These are phyloP conservation scores for Empidonax alnorum DNA, from an alignment of 2,113 vertebrate genomes.

Conservation along the genomic window DNA sequence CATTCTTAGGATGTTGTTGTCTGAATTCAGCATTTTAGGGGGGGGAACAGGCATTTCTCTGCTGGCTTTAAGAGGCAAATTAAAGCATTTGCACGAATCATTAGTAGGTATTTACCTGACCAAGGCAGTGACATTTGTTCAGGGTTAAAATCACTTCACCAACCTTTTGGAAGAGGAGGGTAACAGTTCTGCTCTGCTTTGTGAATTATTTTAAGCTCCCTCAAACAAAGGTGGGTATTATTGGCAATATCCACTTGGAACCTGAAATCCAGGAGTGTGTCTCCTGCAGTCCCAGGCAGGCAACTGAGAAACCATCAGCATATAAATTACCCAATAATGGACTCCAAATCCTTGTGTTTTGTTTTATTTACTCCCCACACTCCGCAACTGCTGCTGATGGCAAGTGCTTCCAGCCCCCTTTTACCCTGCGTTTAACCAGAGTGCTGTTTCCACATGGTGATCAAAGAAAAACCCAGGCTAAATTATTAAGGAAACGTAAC, in stretches of 20 bases:
- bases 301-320: neutral
- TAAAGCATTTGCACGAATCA: neutral
- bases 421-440: neutral
- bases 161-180: neutral
- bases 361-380: neutral
- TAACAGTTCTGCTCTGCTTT: neutral
- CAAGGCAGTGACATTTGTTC: neutral
- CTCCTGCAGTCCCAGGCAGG: neutral
- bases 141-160: neutral
- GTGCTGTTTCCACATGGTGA: neutral
- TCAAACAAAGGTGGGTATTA: neutral
- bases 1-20: neutral
- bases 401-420: neutral
- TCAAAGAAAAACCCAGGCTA: slow-evolving; percentile 9
- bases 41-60: neutral
- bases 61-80: neutral
- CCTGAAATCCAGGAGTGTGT: neutral
- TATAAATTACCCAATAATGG: neutral
- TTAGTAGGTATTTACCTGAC: neutral
- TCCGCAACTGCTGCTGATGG: neutral
- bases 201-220: neutral
- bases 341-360: neutral
- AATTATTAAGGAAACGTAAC: slow-evolving; percentile 40
- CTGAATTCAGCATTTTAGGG: neutral
- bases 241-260: neutral